Evolutionary conservation across 2,797 vertebrate genomes (phyloP), one percentile per base, ranked within the genome.

Genomic region (Catostomus latipinnis): DNA sequence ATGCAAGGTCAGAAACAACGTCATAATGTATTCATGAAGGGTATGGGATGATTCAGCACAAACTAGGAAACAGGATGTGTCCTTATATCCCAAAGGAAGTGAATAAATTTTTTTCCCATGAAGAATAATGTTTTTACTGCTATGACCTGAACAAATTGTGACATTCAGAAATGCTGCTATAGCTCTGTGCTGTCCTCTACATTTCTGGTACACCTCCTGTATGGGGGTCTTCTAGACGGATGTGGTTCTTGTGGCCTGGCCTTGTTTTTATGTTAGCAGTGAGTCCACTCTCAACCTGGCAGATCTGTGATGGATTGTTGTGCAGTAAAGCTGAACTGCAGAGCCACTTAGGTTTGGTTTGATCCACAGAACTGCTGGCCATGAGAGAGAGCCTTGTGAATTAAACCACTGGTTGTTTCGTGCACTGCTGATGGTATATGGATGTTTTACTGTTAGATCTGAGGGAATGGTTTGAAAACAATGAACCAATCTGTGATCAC

Each of bases 261-360:
- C 57, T 22, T 60, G 53, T 60, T 45, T 61, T 53, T 68, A 58
- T 63, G 66, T 83, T 74, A 71, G 67, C 34, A 57, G 49, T 74
- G 53, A 60, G 60, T 65, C 22, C 57, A 6, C 73, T 80, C 58
- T 57, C 43, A 62, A 57, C 67, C 65, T 58, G 75, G 60, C 62
- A 68, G 58, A 46, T 75, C 34, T 53, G 48, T 75, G 76, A 80
- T 76, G 57, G 54, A 77, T 76, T 57, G 63, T 50, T 66, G 78
- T 78, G 70, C 74, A 71, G 56, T 54, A 60, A 45, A 77, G 74
- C 65, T 53, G 78, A 80, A 80, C 74, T 54, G 16, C n/a, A 8
- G 14, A 50, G 76, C 83, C 46, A 43, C 43, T 73, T 22, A 6
- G 62, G 50, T 56, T 58, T 13, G 61, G 71, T 74, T 63, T 80